These are phyloP conservation scores for Saccostrea cuccullata DNA, from an alignment of 1,140 invertebrate species.

Conservation along the genomic window DNA sequence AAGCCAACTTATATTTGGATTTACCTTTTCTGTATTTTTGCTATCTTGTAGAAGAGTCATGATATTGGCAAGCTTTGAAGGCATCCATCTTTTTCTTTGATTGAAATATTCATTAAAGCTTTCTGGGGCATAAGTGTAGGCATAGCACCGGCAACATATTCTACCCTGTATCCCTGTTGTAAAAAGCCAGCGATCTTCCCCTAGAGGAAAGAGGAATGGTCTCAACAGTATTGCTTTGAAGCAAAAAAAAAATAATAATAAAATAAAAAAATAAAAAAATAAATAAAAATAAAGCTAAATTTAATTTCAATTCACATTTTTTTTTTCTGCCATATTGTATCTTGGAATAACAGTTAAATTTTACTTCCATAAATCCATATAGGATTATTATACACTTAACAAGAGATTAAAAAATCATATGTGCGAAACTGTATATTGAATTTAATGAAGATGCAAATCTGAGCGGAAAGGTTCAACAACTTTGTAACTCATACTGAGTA, in stretches of 20 bases:
- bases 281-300: no score
- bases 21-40: constrained; percentile 80
- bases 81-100: constrained; percentile 83
- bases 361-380: no score
- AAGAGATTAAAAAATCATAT: no score
- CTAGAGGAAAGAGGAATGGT: constrained; percentile 67
- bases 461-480: no score
- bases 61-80: constrained; percentile 85
- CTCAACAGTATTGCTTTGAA: not conserved
- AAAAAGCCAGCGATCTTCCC: constrained; percentile 84
- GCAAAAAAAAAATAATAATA: no score
- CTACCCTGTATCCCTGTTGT: constrained; percentile 83
- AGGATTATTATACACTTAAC: no score
- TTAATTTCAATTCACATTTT: not conserved
- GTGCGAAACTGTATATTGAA: no score
- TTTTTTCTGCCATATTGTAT: no score
- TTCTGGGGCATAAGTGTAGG: constrained; percentile 83
- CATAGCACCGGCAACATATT: constrained; percentile 84
- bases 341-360: not conserved
- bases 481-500: no score
- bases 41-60: constrained; percentile 82
- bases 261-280: no score
- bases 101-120: constrained; percentile 78
- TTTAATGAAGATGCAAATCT: no score
- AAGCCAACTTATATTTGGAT: constrained; percentile 82